Conservation (phyloP, 2,797 vertebrate species). For the Glossophaga mutica region DNA sequence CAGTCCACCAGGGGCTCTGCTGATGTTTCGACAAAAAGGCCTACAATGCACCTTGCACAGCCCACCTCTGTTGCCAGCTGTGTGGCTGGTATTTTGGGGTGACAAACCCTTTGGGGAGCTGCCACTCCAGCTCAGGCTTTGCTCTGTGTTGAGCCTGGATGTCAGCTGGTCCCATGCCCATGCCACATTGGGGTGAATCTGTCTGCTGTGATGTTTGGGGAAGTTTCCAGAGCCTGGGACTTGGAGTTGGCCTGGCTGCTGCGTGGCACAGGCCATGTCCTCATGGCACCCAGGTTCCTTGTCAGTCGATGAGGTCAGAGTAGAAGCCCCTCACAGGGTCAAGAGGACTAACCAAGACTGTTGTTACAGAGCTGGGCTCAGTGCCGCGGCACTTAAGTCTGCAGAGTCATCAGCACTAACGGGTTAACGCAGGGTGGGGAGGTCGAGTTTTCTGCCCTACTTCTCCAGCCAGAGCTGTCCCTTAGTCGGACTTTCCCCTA, state of each 20-base stretch:
- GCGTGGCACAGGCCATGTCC: background rate
- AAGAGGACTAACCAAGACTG: background rate
- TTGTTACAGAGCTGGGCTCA: background rate
- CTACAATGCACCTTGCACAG: fast-evolving
- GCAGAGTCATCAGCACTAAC: background rate
- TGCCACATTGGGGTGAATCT: background rate
- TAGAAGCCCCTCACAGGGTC: background rate
- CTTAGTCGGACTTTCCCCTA: background rate
- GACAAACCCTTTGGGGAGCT: background rate
- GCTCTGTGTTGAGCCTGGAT: background rate
- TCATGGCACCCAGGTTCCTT: background rate
- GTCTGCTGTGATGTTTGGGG: background rate
- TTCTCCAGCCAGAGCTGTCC: background rate
- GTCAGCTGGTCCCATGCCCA: background rate
- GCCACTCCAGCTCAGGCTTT: background rate
- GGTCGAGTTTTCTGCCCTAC: background rate
- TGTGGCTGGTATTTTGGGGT: fast-evolving
- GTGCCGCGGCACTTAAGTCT: fast-evolving
- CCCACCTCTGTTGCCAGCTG: background rate
- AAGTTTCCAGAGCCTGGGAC: background rate
- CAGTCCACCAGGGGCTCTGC: too few species aligned
- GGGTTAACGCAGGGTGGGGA: fast-evolving
- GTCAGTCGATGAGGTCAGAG: background rate
- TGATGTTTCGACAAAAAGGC: background rate
- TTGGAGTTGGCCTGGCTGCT: background rate